Base-by-base conservation (phyloP, 2,888 invertebrate species). In the Cheilosia vernalis region DNA sequence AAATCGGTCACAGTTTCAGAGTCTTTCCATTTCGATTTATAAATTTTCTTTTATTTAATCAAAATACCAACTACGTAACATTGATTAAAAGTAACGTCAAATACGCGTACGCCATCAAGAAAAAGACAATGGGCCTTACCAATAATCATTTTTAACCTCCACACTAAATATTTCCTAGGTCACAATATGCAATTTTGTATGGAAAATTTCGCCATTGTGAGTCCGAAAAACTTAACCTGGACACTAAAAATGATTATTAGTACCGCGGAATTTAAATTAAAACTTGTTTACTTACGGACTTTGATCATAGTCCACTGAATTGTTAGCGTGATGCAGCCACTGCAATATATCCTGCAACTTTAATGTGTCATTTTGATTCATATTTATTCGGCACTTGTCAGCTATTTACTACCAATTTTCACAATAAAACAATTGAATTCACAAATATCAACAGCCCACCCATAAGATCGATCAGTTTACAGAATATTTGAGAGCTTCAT, bases 331-430 rank as follows among this genome's bases (percentile, higher is more conserved):
- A 69, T 91, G 89, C 72, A 91, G 87, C 90, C 90, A 91, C 51
- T 87, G 88, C 40, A 89, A 86, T 5, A 91, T 87, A 17, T 91
- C 90, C 87, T 89, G 89, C 15, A 90, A 78, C 87, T 89, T 91
- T 0, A 88, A 87, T 13, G 40, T 70, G 0, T 88, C 88, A 0
- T 89, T 88, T 17, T 90, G 89, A 30, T 61, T 79, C 51, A 90
- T 88, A 69, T 79, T 51, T 84, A 60, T 4, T 88, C 87, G 10
- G 87, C 24, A 87, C 13, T 87, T 84, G 13, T 72, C 67, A 10
- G 76, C 77, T 24, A 24, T 49, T 47, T 24, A 73, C 49, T 67
- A 47, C 40, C 69, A 70, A 63, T 58, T 66, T 61, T 67, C 19
- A 7, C 27, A 77, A 51, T 24, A 21, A 21, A 13, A 24, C 19